Conservation (phyloP, 1,140 invertebrate genomes). For the Drosophila setifemur region DNA sequence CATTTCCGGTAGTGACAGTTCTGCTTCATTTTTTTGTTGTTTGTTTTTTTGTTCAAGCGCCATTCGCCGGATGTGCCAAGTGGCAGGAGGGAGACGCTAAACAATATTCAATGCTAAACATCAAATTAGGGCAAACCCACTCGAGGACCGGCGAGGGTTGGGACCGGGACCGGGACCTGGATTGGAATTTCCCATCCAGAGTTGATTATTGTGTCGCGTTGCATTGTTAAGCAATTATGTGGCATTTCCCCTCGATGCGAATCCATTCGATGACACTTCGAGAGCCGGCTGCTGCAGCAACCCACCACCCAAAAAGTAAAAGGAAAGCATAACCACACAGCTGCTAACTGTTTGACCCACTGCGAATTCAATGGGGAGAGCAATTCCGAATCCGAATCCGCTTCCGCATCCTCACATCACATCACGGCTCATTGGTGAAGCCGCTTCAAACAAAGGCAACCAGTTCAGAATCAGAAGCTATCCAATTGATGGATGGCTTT, state of each 20-base stretch:
- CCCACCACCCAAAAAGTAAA: constrained; percentile 28
- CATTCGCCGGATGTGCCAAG: constrained; percentile 61
- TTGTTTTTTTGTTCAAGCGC: constrained; percentile 40
- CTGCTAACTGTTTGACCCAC: constrained; percentile 58
- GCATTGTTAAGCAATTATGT: constrained; percentile 30
- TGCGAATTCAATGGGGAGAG: constrained; percentile 37
- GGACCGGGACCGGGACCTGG: not conserved
- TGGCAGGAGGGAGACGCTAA: constrained; percentile 29
- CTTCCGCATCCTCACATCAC: constrained; percentile 23
- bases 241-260: constrained; percentile 32
- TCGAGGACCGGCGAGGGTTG: constrained; percentile 15
- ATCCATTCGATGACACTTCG: constrained; percentile 71
- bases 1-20: constrained; percentile 73
- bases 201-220: constrained; percentile 31
- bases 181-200: not conserved
- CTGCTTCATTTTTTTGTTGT: not conserved
- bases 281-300: constrained; percentile 50
- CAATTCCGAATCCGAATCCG: constrained; percentile 14
- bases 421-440: constrained; percentile 61
- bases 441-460: constrained; percentile 43
- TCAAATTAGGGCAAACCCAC: constrained; percentile 27
- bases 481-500: constrained; percentile 60
- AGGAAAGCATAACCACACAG: constrained; percentile 47
- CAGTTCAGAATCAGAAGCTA: constrained; percentile 32
- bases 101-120: constrained; percentile 46